Evolutionary conservation across 2,113 vertebrate genomes (phyloP), one percentile per base, ranked within the genome.

Genomic region (Microcebus ravelobensis): DNA sequence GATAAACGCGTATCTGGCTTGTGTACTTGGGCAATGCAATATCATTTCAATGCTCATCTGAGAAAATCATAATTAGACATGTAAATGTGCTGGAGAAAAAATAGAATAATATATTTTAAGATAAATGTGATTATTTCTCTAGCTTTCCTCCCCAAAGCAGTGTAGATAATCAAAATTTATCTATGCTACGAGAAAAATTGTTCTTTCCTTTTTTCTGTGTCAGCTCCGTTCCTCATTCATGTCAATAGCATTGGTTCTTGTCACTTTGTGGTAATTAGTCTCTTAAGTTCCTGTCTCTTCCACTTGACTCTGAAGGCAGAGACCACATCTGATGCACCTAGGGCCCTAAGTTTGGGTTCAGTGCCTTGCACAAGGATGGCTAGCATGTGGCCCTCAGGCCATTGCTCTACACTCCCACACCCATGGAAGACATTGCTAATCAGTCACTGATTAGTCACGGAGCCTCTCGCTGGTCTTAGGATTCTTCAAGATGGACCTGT

Each of bases 51-150:
- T 31, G 59, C 18, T 31, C 48, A 92, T 57, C 45, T 68, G 36
- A 93, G 73, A 77, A 96, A 86, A 84, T 76, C 63, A n/a, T 67
- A 50, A 82, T 70, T 57, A 92, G 70, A n/a, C n/a, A 70, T 15
- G 27, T 12, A 79, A 76, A 48, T 80, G 31, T 70, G 5, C 42
- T 79, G 21, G 39, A 67, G 25, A 63, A 91, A 84, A 59, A 65
- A 50, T 17, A 36, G 50, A 96, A 87, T 29, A 42, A 70, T 42
- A 14, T 18, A 63, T 84, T 70, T 65, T 50, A 85, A 85, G 31
- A 80, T 73, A 57, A 42, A 80, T 90, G 8, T 27, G 20, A 45
- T 74, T 87, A 48, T 76, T 31, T 84, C 65, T 65, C 50, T 52
- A 34, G 42, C 36, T 42, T 20, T 8, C 34, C 8, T 57, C 13